Conservation (phyloP, 2,888 invertebrate species). For the Nyleta sp. region DNA sequence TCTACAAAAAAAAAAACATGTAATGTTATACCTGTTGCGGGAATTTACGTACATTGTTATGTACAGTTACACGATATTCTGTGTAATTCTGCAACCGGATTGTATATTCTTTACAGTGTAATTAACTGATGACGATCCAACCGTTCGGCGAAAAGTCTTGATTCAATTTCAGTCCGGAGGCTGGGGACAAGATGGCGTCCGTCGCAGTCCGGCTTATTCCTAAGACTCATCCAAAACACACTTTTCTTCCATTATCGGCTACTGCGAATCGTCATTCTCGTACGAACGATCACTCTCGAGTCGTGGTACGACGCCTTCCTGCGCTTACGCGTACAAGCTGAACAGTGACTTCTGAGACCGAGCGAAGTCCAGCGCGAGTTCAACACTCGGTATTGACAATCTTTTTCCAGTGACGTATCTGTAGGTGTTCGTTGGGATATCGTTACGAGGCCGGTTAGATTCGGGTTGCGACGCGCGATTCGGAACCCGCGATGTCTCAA, state of each 20-base stretch:
- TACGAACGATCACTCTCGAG: slow-evolving; percentile 32
- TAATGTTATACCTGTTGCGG: too few species aligned
- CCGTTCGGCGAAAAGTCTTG: neutral
- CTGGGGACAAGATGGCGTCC: too few species aligned
- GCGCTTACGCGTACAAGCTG: slow-evolving; percentile 55
- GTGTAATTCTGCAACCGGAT: too few species aligned
- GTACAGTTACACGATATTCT: too few species aligned
- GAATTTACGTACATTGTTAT: too few species aligned
- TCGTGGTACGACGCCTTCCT: slow-evolving; percentile 61
- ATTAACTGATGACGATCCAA: too few species aligned
- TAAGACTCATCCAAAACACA: slow-evolving; percentile 39
- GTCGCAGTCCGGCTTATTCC: too few species aligned
- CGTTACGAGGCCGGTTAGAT: slow-evolving; percentile 29
- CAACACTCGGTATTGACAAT: slow-evolving; percentile 62
- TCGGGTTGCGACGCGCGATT: slow-evolving; percentile 8
- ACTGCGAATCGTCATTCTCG: slow-evolving; percentile 51
- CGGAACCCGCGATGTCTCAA: slow-evolving; percentile 12
- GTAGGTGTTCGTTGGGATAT: slow-evolving; percentile 40
- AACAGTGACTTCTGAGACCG: slow-evolving; percentile 44
- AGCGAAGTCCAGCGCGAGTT: slow-evolving; percentile 46
- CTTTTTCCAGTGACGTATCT: slow-evolving; percentile 56
- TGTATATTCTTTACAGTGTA: too few species aligned
- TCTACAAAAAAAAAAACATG: too few species aligned
- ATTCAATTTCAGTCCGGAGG: too few species aligned
- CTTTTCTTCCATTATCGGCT: slow-evolving; percentile 60